Evolutionary conservation across 2,888 invertebrate species (phyloP), one percentile per base, ranked within the genome.

Genomic region (Disparrhopalites patrizii): DNA sequence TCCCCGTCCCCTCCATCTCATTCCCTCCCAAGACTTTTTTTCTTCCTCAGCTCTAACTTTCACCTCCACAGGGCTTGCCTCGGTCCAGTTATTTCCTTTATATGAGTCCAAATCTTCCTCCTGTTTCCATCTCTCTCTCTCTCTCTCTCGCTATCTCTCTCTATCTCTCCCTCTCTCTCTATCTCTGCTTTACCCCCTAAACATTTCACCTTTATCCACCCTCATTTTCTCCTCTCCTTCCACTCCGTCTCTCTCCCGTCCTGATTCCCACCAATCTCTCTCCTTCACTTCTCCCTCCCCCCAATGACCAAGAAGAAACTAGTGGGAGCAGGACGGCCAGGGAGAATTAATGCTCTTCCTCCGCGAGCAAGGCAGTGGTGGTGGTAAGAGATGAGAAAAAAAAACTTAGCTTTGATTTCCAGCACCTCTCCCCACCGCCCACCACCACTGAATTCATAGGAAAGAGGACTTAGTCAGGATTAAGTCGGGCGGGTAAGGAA

Each of bases 401-500:
- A n/a, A 4, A 43, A 47, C 47, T 47, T n/a, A n/a, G n/a, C n/a
- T n/a, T n/a, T n/a, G n/a, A n/a, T n/a, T n/a, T n/a, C n/a, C n/a
- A n/a, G n/a, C n/a, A n/a, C 40, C 3, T 40, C n/a, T 40, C n/a
- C 40, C 40, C 20, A n/a, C 40, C n/a, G 20, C 20, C 40, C 40
- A 40, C n/a, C 20, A 4, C 40, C 3, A 3, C 40, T 18, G 40
- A 36, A 36, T 13, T 36, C 8, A 8, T 40, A 40, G 27, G 52
- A 40, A 57, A n/a, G 33, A 56, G 57, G 23, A 30, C 33, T 18
- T 50, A n/a, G 54, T 13, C 27, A 38, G 38, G 20, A 38, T 36
- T 54, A 54, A 20, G 30, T 33, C 54, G 43, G 64, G 36, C 30
- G 33, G 25, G 28, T 18, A 40, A 30, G 50, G 65, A 31, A 56